Conservation (phyloP, 2,888 invertebrate genomes). For the Pinctada fucata region DNA sequence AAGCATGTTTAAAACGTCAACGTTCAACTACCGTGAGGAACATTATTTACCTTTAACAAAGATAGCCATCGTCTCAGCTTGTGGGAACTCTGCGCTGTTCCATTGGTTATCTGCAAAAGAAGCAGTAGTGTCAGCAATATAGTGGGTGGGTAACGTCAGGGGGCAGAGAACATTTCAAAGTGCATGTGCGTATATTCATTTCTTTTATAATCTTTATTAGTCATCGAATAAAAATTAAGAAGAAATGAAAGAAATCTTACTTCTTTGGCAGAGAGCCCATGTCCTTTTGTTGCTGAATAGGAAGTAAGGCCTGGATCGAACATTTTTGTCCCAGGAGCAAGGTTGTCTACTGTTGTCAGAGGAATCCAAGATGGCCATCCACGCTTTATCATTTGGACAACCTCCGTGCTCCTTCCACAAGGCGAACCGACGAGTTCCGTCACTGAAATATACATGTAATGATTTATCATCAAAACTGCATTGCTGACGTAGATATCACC, state of each 20-base stretch:
- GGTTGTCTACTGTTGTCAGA: constrained; percentile 4
- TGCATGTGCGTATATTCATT: background rate
- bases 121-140: too few relatives aligned
- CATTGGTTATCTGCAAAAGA: constrained; percentile 20
- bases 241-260: background rate
- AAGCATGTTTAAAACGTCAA: too few relatives aligned
- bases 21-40: too few relatives aligned
- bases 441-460: constrained; percentile 18
- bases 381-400: too few relatives aligned
- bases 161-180: too few relatives aligned
- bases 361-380: constrained; percentile 38
- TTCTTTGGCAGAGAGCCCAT: constrained; percentile 14
- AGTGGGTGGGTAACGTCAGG: too few relatives aligned
- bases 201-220: background rate
- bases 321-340: constrained; percentile 52
- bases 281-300: constrained; percentile 46
- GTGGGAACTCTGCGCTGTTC: constrained; percentile 35
- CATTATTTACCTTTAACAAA: constrained; percentile 53
- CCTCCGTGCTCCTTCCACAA: too few relatives aligned
- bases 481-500: background rate
- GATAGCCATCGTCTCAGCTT: constrained; percentile 53
- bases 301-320: constrained; percentile 52
- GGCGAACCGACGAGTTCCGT: constrained; percentile 20
- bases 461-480: background rate
- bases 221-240: background rate